Percentiles rank a stretch among this genome's conserved stretches.
These are phyloP conservation scores for Chelonoidis abingdonii DNA, from an alignment of 2,113 vertebrate genomes.

Conservation along the genomic window DNA sequence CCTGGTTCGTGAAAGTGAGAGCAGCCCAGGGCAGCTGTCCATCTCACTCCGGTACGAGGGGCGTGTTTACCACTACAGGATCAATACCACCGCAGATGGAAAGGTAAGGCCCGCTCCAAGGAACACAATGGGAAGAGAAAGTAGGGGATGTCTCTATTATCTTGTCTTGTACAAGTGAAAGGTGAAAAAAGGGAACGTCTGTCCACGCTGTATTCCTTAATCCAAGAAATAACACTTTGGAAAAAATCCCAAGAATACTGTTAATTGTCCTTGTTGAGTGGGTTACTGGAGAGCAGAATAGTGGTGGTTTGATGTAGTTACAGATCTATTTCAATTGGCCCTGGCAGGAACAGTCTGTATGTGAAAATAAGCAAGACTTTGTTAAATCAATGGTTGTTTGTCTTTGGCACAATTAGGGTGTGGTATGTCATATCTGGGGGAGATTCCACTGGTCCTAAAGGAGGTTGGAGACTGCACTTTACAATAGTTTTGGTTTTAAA, in stretches of 20 bases:
- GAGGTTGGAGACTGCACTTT: neutral
- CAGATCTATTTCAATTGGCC: neutral
- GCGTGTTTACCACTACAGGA: conserved; percentile 99
- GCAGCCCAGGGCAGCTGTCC: conserved; percentile 97
- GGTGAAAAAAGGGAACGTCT: neutral
- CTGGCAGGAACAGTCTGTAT: neutral
- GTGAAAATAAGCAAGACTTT: conserved; percentile 5
- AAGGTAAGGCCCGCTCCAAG: conserved; percentile 83
- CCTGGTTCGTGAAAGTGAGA: conserved; percentile 97
- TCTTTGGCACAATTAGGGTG: neutral
- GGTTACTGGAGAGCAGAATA: neutral
- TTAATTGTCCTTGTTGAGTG: neutral
- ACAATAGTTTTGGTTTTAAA: neutral
- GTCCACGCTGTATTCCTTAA: too few species aligned
- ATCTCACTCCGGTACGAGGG: conserved; percentile 98
- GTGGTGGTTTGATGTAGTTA: neutral
- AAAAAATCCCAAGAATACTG: neutral
- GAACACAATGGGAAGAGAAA: neutral
- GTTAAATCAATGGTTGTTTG: neutral
- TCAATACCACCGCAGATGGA: conserved; percentile 93
- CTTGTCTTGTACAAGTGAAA: neutral
- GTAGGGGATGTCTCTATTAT: neutral
- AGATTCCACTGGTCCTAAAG: neutral
- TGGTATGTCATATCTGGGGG: fast-evolving
- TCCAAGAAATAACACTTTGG: neutral